Evolutionary conservation across 2,113 vertebrate genomes (phyloP), one percentile per base, ranked within the genome.

Genomic region (Centrocercus urophasianus): DNA sequence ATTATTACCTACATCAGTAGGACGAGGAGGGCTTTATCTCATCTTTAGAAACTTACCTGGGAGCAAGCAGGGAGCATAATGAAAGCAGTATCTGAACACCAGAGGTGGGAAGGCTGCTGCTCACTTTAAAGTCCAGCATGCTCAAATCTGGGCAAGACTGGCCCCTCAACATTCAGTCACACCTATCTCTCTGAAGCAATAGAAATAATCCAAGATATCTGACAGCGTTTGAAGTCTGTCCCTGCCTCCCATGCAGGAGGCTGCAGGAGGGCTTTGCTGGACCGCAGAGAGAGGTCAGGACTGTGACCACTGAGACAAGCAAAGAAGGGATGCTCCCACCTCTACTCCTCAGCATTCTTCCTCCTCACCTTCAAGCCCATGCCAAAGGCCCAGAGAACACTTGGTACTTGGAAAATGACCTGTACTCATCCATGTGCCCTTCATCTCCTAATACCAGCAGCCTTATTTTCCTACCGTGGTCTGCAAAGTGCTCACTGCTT

Each of bases 361-460:
- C 36, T 60, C 57, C 52, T 82, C 86, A 17, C 36, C 4, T 72
- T 54, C 84, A 63, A 67, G 36, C 77, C 56, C 60, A 8, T 1
- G 2, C 45, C 32, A 72, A 75, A 84, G 57, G 47, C 71, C n/a
- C 43, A 34, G 57, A 47, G 18, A 69, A 32, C 61, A 64, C 21
- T 67, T 43, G 4, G 36, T 10, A 4, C 11, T 56, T 64, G 42
- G 7, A 79, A 96, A 93, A 90, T 74, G 38, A 92, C 32, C 52
- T 66, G 86, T 52, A 92, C 90, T 81, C 70, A 91, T 75, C 88
- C 71, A 79, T 36, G 4, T 24, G 48, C 60, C 52, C 48, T 93
- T 93, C 83, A 59, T 32, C 71, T 70, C 93, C 90, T 66, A 77
- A 75, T 72, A 78, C n/a, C 86, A 86, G 90, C 78, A 73, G 36